Base-by-base conservation (phyloP, 2,888 invertebrate species). In the Willowsia nigromaculata region DNA sequence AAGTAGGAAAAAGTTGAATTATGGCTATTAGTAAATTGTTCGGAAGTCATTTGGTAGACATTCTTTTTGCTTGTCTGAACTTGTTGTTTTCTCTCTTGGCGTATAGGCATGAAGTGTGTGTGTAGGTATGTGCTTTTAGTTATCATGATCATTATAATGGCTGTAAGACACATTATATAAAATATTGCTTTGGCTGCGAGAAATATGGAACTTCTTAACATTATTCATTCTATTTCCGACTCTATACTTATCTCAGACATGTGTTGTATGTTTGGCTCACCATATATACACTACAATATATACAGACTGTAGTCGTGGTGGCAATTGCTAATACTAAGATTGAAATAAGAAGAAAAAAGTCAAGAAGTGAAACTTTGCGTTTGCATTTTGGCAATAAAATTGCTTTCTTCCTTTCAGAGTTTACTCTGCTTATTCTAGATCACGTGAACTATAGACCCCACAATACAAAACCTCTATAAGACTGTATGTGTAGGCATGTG, bases 21-120 rank as follows among this genome's bases (percentile, higher is more conserved):
- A 88, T 88, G 88, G 88, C 84, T 84, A 88, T 88, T 88, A 88
- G 84, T 88, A 88, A 88, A 88, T 88, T 88, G 88, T 80, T 88
- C 88, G 84, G 88, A 88, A 88, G 88, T 88, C 88, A 84, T 88
- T 88, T 80, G 37, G 74, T 88, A 74, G 74, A 88, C 82, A 82
- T 88, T 88, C 87, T 43, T 88, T 78, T 71, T 50, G 59, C 53
- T 65, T 62, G 62, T 78, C 59, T 50, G 68, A 83, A 83, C 83
- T 83, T 68, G 59, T 83, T 81, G 62, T 78, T 33, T 78, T 78
- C 30, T 78, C 30, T 33, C 27, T 13, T 71, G 43, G 43, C 71
- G 47, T 43, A 47, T 71, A n/a, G n/a, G n/a, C n/a, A 71, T 71
- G 71, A 74, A 68, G 18, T 71, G 22, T 84, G 84, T 30, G 82